Conservation (phyloP, 1,140 invertebrate genomes). For the Drosophila subobscura region DNA sequence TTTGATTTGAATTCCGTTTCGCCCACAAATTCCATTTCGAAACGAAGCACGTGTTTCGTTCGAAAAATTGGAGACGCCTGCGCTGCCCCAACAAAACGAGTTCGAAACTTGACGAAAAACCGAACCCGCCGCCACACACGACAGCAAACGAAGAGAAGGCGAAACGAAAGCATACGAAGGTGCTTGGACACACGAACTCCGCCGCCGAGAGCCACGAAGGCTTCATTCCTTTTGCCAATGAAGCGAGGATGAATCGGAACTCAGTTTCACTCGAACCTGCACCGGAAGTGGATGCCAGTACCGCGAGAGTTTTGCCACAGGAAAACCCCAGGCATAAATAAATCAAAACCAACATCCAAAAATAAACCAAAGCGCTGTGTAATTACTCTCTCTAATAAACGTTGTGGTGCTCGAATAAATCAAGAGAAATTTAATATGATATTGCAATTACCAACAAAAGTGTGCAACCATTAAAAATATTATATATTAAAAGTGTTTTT, state of each 20-base stretch:
- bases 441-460: slow-evolving; percentile 29
- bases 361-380: slow-evolving; percentile 10
- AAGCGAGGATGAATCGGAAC: slow-evolving; percentile 56
- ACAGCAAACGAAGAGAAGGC: slow-evolving; percentile 7
- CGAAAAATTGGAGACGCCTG: slow-evolving; percentile 60
- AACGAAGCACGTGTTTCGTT: slow-evolving; percentile 70
- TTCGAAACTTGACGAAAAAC: slow-evolving; percentile 57
- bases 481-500: no score
- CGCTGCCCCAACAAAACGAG: slow-evolving; percentile 19
- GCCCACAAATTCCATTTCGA: slow-evolving; percentile 27
- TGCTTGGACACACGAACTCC: not conserved
- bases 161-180: slow-evolving; percentile 18
- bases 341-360: slow-evolving; percentile 22
- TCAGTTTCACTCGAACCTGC: slow-evolving; percentile 78
- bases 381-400: not conserved
- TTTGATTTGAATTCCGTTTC: slow-evolving; percentile 50
- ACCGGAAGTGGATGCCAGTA: slow-evolving; percentile 74
- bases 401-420: not conserved
- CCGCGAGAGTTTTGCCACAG: slow-evolving; percentile 49
- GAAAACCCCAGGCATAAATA: slow-evolving; percentile 7
- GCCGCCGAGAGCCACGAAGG: slow-evolving; percentile 12
- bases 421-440: slow-evolving; percentile 31
- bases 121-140: no score
- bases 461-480: slow-evolving; percentile 31
- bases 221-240: slow-evolving; percentile 54